phyloP scores from a whole-genome alignment of 1,140 invertebrate species.

The Mamestra configurata region DNA sequence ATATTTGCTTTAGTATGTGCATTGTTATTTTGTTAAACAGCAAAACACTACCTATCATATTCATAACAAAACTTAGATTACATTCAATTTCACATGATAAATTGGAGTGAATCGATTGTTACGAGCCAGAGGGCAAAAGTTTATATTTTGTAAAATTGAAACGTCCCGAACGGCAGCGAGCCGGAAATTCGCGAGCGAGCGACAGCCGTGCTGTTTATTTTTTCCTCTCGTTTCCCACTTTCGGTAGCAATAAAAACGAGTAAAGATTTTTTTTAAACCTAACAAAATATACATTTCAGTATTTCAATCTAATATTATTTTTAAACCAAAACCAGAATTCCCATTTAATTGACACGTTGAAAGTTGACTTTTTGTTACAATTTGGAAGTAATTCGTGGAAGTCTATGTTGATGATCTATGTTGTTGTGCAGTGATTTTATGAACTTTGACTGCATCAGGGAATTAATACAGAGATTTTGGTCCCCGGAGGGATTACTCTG shows the following conservation, averaged over 20 bases:
- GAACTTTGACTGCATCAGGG: neutral
- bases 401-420: neutral
- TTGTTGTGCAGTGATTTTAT: neutral
- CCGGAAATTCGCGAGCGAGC: slow-evolving; percentile 68
- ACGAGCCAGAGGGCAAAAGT: slow-evolving; percentile 58
- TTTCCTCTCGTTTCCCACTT: slow-evolving; percentile 67
- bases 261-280: slow-evolving; percentile 52
- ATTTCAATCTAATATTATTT: slow-evolving; percentile 22
- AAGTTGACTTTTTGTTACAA: neutral
- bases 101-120: slow-evolving; percentile 57
- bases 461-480: neutral
- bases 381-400: neutral
- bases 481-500: slow-evolving; percentile 1
- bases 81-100: slow-evolving; percentile 48
- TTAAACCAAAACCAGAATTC: neutral
- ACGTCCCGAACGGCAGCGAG: slow-evolving; percentile 64
- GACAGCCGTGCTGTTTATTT: slow-evolving; percentile 65
- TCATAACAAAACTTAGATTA: slow-evolving; percentile 45
- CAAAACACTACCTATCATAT: slow-evolving; percentile 20
- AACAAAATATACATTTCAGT: slow-evolving; percentile 56
- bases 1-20: neutral
- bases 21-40: neutral
- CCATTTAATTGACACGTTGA: neutral
- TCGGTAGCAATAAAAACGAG: slow-evolving; percentile 65
- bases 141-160: slow-evolving; percentile 74